Evolutionary conservation across 2,797 vertebrate genomes (phyloP), one percentile per base, ranked within the genome.

Genomic region (Pangasius mekongensis): DNA sequence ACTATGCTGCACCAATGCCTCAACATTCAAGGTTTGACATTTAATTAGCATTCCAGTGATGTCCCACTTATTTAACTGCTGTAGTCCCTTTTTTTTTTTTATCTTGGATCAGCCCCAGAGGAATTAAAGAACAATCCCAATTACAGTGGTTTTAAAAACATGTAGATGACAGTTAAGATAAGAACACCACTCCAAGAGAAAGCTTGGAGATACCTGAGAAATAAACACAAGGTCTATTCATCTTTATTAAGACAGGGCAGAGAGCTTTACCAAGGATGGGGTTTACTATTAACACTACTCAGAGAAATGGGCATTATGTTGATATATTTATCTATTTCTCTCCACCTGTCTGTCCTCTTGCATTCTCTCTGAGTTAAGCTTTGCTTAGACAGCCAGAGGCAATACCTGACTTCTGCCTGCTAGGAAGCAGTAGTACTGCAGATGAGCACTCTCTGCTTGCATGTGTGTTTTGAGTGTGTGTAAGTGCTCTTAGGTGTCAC

Each of bases 31-130:
- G 2, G 24, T 71, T 60, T 43, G 85, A 86, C 27, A 69, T 54
- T 47, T 62, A 77, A 90, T 91, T 86, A 86, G 47, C 60, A 90
- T 87, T 87, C 33, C 60, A 58, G 43, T 43, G 71, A 84, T 60
- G 33, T 33, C 66, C 85, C 39, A 56, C 36, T 33, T 77, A 69
- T 86, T 85, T 86, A 88, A 77, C 67, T 73, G 84, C 43, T 67
- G 66, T 90, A 90, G 91, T 90, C 82, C 89, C 16, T 16, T 83
- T 91, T 85, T 90, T 43, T 39, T 39, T 89, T 88, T 78, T 73
- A 86, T 87, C 84, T 66, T 24, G 54, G 14, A 83, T 88, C 82
- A 87, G 30, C 82, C 62, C 83, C 62, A 73, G 62, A 85, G 89
- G 80, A 87, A 74, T 85, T 87, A 20, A 54, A 87, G 16, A 77